Base-by-base conservation (phyloP, 2,113 vertebrate genomes). In the Anoura caudifer region DNA sequence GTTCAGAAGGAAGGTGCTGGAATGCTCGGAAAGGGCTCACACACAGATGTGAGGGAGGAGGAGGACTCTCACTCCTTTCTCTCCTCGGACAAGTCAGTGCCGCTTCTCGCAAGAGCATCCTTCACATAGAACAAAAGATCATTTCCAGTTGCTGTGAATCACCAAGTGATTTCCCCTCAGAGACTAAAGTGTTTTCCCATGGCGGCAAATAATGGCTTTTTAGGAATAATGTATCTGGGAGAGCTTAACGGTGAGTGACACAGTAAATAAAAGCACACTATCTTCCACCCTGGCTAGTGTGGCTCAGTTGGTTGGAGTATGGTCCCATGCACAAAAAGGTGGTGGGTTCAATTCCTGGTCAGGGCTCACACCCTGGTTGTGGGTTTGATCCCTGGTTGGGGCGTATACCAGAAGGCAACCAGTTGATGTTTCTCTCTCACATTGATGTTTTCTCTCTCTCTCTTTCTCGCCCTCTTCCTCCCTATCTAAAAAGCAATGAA, bases 21-120 rank as follows among this genome's bases (percentile, higher is more conserved):
- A 19, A 41, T 38, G 38, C 24, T 5, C 2, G 8, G 38, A 33
- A 33, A 43, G 33, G 14, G 7, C 36, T 59, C 20, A 15, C 45
- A 41, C 0, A 2, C 0, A 15, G 4, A 4, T 1, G 3, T 0
- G 38, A 15, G 5, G 36, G 12, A 17, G 26, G 4, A 1, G 1
- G 13, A 17, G 4, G 36, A 28, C 12, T 14, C 75, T 24, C 0
- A 0, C 5, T 8, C 45, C 50, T 33, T n/a, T 15, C 73, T 86
- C 56, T 75, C 54, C 85, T 45, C 11, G 38, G 33, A 65, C 26
- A 59, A 45, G 72, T 52, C 56, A 52, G 33, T 4, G 8, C 59
- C 50, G 87, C 92, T 89, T 80, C 28, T 47, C 90, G 41, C 7
- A 28, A 54, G 38, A 45, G 47, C 80, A 41, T 80, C 77, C 33